Evolutionary conservation across 2,888 invertebrate genomes (phyloP).

Genomic region (Bellardia bayeri): DNA sequence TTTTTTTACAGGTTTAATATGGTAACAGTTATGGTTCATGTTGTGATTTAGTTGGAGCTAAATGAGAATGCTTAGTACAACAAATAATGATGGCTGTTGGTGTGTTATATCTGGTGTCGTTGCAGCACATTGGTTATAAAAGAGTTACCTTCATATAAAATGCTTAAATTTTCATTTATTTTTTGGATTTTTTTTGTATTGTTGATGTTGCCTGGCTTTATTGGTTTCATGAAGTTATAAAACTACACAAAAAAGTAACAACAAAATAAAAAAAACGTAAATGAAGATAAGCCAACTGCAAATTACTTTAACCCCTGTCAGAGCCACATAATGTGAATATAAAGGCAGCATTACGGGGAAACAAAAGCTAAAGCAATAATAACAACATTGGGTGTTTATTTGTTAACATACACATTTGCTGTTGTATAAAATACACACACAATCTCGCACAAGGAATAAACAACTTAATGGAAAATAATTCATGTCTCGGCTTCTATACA

Average conservation of each 20-base stretch:
- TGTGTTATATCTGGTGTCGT: slow-evolving; percentile 39
- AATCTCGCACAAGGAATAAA: slow-evolving; percentile 34
- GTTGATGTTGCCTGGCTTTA: slow-evolving; percentile 62
- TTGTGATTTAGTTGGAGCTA: slow-evolving; percentile 59
- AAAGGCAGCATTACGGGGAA: slow-evolving; percentile 30
- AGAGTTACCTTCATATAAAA: slow-evolving; percentile 53
- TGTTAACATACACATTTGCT: slow-evolving; percentile 67
- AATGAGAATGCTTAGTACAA: slow-evolving; percentile 63
- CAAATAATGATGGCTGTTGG: slow-evolving; percentile 52
- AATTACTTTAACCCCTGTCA: slow-evolving; percentile 70
- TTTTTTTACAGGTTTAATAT: slow-evolving; percentile 47
- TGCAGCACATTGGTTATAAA: slow-evolving; percentile 40
- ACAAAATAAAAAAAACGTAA: slow-evolving; percentile 24
- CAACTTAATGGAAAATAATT: slow-evolving; percentile 71
- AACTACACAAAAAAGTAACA: slow-evolving; percentile 45
- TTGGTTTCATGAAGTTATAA: slow-evolving; percentile 72
- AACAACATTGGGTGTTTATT: slow-evolving; percentile 69
- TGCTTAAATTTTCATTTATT: slow-evolving; percentile 29
- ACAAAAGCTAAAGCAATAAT: slow-evolving; percentile 54
- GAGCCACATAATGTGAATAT: slow-evolving; percentile 63
- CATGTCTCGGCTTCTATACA: slow-evolving; percentile 56
- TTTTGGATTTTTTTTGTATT: slow-evolving; percentile 33
- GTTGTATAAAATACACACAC: slow-evolving; percentile 49
- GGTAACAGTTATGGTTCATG: slow-evolving; percentile 53
- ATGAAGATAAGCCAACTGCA: slow-evolving; percentile 73